Conservation (phyloP, 2,113 vertebrate genomes). For the Indri indri region DNA sequence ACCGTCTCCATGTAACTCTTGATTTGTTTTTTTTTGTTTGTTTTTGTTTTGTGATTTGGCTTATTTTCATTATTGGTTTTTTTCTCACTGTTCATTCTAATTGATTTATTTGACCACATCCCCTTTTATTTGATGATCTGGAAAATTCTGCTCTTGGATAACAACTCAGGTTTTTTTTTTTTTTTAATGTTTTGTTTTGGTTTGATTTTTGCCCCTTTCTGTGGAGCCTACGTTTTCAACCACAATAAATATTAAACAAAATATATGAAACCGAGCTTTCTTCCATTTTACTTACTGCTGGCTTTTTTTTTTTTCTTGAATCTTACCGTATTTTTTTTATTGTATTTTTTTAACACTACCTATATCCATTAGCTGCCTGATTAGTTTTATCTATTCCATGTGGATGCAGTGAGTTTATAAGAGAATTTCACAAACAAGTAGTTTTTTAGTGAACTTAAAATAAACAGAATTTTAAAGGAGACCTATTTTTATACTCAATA, state of each 20-base stretch:
- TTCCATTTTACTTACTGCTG: slow-evolving; percentile 73
- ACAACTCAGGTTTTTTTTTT: slow-evolving; percentile 43
- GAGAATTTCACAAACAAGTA: slow-evolving; percentile 91
- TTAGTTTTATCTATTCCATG: slow-evolving; percentile 86
- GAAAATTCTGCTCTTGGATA: slow-evolving; percentile 60
- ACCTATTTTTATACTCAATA: slow-evolving; percentile 91
- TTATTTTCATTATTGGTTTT: slow-evolving; percentile 71
- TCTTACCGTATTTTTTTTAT: slow-evolving; percentile 65
- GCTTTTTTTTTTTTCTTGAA: slow-evolving; percentile 71
- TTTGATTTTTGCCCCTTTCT: background rate
- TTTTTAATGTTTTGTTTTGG: background rate
- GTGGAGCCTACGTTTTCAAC: slow-evolving; percentile 62
- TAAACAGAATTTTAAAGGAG: slow-evolving; percentile 89
- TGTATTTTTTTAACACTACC: slow-evolving; percentile 85
- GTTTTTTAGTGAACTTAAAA: slow-evolving; percentile 90
- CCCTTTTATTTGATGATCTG: slow-evolving; percentile 72
- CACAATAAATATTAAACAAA: slow-evolving; percentile 69
- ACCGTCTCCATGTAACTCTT: slow-evolving; percentile 52
- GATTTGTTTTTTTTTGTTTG: background rate
- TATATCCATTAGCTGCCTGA: slow-evolving; percentile 88
- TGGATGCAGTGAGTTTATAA: slow-evolving; percentile 91
- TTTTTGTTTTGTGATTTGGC: slow-evolving; percentile 48
- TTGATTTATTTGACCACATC: slow-evolving; percentile 44
- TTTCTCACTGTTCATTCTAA: slow-evolving; percentile 58
- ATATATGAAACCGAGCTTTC: slow-evolving; percentile 73